Base-by-base conservation (phyloP, 2,113 vertebrate genomes). In the Hepsetus odoe region DNA sequence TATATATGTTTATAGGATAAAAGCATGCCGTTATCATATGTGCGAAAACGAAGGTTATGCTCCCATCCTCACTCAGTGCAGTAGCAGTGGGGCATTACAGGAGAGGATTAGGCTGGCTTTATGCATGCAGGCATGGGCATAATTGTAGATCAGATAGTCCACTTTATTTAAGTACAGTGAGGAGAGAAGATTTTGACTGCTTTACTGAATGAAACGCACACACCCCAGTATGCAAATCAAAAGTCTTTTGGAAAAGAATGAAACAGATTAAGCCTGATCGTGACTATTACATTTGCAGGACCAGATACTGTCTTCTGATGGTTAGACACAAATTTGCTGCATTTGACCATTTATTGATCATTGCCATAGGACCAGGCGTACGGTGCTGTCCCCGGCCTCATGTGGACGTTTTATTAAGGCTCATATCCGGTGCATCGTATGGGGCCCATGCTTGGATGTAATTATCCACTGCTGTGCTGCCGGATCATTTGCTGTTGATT, bases 251-350 rank as follows among this genome's bases (percentile, higher is more conserved):
- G 59, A 20, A 46, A 53, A 72, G 32, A 81, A 72, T 81, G 44
- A 79, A 44, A 61, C 65, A 74, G 75, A 80, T 80, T 66, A n/a
- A 72, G 59, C 53, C 61, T 75, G 73, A 20, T 16, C 28, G 32
- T 8, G 32, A 20, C 24, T 51, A 35, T 66, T 20, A n/a, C 61
- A 46, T 65, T 80, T 72, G 22, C 53, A 40, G 20, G 64, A 53
- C 78, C 84, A 72, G 78, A 75, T 83, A 77, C 66, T 77, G 62
- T 65, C 51, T 58, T 58, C 40, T 44, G 38, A 58, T 58, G 56
- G 53, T 22, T 40, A 44, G 7, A 38, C 42, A 11, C 64, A 35
- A 3, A 26, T 8, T 30, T 46, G 38, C 26, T 24, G 32, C 16
- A 61, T 24, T 28, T 58, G 33, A 58, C 5, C 40, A 62, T 38